Conservation (phyloP, 2,888 invertebrate genomes). For the Empis stercorea region DNA sequence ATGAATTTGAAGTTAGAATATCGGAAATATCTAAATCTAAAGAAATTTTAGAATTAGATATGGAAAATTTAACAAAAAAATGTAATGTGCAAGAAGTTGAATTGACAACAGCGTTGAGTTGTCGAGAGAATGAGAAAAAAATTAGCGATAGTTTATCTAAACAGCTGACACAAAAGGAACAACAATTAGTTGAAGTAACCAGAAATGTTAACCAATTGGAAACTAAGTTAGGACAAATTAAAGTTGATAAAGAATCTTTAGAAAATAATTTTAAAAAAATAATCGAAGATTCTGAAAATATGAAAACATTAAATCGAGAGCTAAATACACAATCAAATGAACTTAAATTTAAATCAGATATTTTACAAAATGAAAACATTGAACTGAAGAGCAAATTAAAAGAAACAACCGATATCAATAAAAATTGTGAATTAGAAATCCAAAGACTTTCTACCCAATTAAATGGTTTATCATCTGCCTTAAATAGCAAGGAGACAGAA, state of each 20-base stretch:
- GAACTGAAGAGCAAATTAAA: constrained; percentile 25
- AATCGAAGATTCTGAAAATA: neutral
- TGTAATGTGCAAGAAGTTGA: neutral
- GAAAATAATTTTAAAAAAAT: neutral
- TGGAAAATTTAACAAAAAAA: neutral
- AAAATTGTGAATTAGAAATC: neutral
- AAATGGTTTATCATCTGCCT: neutral
- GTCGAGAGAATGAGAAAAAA: neutral
- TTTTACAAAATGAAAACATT: constrained; percentile 18
- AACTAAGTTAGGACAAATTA: neutral
- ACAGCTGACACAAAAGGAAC: neutral
- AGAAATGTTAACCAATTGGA: neutral
- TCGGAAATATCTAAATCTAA: neutral
- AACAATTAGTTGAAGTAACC: neutral
- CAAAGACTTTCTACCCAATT: neutral
- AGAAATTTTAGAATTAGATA: neutral
- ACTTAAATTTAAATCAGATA: too few species aligned
- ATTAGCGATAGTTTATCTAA: neutral
- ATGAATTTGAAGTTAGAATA: neutral
- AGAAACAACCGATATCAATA: constrained; percentile 23
- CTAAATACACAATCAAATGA: neutral
- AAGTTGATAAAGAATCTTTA: neutral
- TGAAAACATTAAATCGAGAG: neutral
- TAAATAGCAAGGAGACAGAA: neutral
- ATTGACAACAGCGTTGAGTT: neutral